Base-by-base conservation (phyloP, 2,113 vertebrate genomes). In the Merops nubicus region DNA sequence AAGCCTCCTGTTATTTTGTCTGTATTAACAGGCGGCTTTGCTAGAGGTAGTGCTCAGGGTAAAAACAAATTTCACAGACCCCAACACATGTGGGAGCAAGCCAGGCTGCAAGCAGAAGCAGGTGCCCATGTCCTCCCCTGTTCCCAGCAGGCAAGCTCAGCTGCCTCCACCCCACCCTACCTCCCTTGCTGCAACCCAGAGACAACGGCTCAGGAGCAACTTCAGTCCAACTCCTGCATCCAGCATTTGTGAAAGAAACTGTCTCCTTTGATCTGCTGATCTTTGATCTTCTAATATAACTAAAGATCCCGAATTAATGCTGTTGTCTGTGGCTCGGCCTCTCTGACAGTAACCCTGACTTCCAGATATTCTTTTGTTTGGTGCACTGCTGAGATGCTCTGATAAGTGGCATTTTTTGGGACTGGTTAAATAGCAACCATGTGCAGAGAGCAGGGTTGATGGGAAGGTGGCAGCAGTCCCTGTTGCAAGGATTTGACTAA, bases 141-240 rank as follows among this genome's bases (percentile, higher is more conserved):
- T 77, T 51, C 33, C 65, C 38, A 6, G 1, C 0, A 0, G 22
- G 19, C 1, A 3, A 72, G 34, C 33, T 59, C 2, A 0, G 16
- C 67, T 50, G 16, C 23, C 34, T 51, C 50, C 14, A 28, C 28
- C 34, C 54, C 0, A 0, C 0, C 0, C 57, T 45, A 40, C 48
- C 42, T 68, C 15, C 15, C 7, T 45, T 67, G 16, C 50, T 1
- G 4, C 11, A 64, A 73, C 7, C 67, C 50, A 53, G 62, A 10
- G 54, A 15, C 2, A 2, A 33, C 0, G 1, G 47, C 57, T 79
- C 73, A 26, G 75, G 54, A 36, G 15, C 15, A 78, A 47, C 81
- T 51, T 63, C 33, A 25, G 42, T 33, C 42, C 36, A 15, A 19
- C 12, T 76, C 40, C 67, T 29, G 38, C 40, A 93, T 31, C 73